Percentiles rank a stretch among this genome's conserved stretches.
phyloP scores from a whole-genome alignment of 2,888 invertebrate species.

The Drosophila recens region DNA sequence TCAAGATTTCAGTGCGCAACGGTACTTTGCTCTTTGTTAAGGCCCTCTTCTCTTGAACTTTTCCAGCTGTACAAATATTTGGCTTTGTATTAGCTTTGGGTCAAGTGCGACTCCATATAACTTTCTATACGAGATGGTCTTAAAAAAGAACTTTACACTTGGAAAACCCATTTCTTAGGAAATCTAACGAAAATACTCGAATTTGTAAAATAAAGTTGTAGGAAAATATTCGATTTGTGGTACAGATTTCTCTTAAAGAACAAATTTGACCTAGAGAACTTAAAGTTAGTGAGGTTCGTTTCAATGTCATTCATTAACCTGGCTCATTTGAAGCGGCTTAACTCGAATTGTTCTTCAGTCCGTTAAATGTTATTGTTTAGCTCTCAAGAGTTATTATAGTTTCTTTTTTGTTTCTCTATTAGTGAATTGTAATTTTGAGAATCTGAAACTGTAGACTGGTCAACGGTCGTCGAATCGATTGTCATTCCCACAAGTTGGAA shows the following conservation, averaged over 20 bases:
- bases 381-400: slow-evolving; percentile 27
- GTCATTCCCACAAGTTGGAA: slow-evolving; percentile 38
- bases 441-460: slow-evolving; percentile 8
- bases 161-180: not conserved
- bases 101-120: slow-evolving; percentile 50
- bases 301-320: slow-evolving; percentile 14
- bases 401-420: slow-evolving; percentile 6
- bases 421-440: not conserved
- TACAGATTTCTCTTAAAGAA: not conserved
- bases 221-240: slow-evolving; percentile 1
- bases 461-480: slow-evolving; percentile 31
- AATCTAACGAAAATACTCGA: not conserved
- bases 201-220: not conserved
- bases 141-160: slow-evolving; percentile 7
- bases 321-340: not conserved
- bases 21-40: slow-evolving; percentile 51
- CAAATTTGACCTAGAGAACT: slow-evolving; percentile 8
- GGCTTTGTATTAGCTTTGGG: slow-evolving; percentile 62
- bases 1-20: slow-evolving; percentile 45
- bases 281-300: not conserved
- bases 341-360: slow-evolving; percentile 23
- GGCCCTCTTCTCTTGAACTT: slow-evolving; percentile 40
- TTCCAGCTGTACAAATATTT: slow-evolving; percentile 64
- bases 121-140: slow-evolving; percentile 47
- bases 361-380: slow-evolving; percentile 36